Conservation (phyloP, 2,113 vertebrate genomes). For the Aleadryas rufinucha region DNA sequence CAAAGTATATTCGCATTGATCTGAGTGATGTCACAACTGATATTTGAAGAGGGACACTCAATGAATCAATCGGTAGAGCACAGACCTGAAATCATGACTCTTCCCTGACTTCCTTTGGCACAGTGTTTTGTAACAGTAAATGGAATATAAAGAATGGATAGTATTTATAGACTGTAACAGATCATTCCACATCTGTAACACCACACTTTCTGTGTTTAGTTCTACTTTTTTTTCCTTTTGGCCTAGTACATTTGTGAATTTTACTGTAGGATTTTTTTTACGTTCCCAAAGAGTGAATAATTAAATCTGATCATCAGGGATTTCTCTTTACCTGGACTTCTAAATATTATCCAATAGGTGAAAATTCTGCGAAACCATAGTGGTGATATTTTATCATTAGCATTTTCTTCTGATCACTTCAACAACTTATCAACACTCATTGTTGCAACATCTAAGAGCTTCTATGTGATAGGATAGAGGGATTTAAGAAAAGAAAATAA, state of each 20-base stretch:
- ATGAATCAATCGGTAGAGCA: neutral
- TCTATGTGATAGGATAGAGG: neutral
- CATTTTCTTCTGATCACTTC: neutral
- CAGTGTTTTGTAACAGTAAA: neutral
- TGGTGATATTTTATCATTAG: neutral
- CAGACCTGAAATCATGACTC: neutral
- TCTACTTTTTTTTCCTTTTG: neutral
- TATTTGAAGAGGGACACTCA: neutral
- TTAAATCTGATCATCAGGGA: neutral
- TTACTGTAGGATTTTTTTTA: neutral
- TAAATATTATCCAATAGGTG: neutral
- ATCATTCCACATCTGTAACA: neutral
- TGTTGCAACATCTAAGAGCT: neutral
- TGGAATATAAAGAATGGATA: neutral
- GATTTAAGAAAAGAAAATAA: neutral
- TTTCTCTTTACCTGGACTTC: neutral
- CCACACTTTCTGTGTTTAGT: neutral
- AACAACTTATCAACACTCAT: neutral
- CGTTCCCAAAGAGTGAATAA: neutral
- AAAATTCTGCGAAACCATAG: neutral
- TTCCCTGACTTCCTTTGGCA: neutral
- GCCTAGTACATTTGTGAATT: neutral
- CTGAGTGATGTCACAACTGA: neutral
- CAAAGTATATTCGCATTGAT: neutral
- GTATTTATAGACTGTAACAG: neutral